Conservation (phyloP, 2,797 vertebrate species). For the Scolopax bukidnonensis region DNA sequence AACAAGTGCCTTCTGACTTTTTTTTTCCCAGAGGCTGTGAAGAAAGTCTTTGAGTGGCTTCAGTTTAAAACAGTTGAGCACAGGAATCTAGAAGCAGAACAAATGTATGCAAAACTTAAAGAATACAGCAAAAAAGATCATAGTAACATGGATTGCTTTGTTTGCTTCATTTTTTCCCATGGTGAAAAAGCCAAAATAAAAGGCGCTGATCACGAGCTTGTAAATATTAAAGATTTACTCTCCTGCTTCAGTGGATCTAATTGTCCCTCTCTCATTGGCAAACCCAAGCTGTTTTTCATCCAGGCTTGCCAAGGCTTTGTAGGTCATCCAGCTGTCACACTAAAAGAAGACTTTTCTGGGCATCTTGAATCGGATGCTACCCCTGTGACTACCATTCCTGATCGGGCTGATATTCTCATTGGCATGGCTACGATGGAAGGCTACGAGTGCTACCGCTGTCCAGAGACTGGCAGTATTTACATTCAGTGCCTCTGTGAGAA, state of each 20-base stretch:
- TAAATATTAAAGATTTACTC: conserved; percentile 40
- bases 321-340: conserved; percentile 6
- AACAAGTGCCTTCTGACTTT: background rate
- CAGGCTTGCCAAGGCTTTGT: conserved; percentile 64
- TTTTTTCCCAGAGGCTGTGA: conserved; percentile 53
- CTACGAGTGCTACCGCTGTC: background rate
- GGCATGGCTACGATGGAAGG: conserved; percentile 58
- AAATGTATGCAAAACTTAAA: conserved; percentile 18
- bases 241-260: conserved; percentile 53
- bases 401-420: conserved; percentile 43
- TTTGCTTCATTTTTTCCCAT: conserved; percentile 68
- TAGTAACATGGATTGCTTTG: conserved; percentile 61
- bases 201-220: background rate
- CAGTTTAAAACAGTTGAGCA: conserved; percentile 51
- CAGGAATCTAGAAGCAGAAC: conserved; percentile 27
- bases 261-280: conserved; percentile 63
- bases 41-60: conserved; percentile 51
- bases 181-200: conserved; percentile 53
- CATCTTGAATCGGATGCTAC: background rate
- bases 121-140: conserved; percentile 58
- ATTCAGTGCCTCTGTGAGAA: conserved; percentile 44
- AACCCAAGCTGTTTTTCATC: conserved; percentile 73
- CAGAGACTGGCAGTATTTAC: background rate
- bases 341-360: background rate
- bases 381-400: conserved; percentile 28